Evolutionary conservation across 2,888 invertebrate genomes (phyloP).

Genomic region (Thymelicus sylvestris): DNA sequence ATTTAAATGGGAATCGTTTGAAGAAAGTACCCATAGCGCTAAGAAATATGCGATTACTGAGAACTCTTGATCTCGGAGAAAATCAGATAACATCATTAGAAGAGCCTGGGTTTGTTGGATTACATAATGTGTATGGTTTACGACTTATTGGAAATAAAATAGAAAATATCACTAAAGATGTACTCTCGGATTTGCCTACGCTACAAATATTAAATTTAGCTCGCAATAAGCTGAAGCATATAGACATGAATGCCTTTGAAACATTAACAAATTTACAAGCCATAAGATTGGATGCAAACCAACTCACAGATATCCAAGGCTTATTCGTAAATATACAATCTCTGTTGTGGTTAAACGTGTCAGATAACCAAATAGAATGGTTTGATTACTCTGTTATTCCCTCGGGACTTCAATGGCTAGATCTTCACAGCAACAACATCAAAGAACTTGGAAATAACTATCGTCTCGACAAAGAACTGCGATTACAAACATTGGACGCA

Average conservation of each 20-base stretch:
- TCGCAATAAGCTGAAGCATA: slow-evolving; percentile 90
- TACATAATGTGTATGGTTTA: slow-evolving; percentile 94
- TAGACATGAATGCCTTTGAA: slow-evolving; percentile 93
- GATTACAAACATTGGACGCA: slow-evolving; percentile 93
- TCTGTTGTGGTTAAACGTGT: slow-evolving; percentile 95
- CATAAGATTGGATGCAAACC: slow-evolving; percentile 94
- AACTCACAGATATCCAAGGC: slow-evolving; percentile 91
- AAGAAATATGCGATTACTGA: slow-evolving; percentile 92
- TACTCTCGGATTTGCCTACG: slow-evolving; percentile 91
- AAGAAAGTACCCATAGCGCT: slow-evolving; percentile 92
- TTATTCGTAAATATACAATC: slow-evolving; percentile 93
- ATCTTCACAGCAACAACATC: slow-evolving; percentile 94
- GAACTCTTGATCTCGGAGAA: slow-evolving; percentile 95
- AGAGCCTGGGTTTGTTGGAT: slow-evolving; percentile 92
- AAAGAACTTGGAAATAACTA: slow-evolving; percentile 91
- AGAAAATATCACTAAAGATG: slow-evolving; percentile 91
- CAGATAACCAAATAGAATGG: slow-evolving; percentile 94
- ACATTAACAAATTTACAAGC: slow-evolving; percentile 92
- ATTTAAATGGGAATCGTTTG: slow-evolving; percentile 94
- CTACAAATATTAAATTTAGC: slow-evolving; percentile 95
- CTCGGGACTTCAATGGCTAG: slow-evolving; percentile 92
- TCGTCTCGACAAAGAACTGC: slow-evolving; percentile 88
- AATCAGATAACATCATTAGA: slow-evolving; percentile 93
- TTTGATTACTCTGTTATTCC: slow-evolving; percentile 96
- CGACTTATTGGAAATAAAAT: slow-evolving; percentile 95